Evolutionary conservation across 92 coral and sea anemone genomes (phyloP).

Genomic region (Nematostella vectensis): DNA sequence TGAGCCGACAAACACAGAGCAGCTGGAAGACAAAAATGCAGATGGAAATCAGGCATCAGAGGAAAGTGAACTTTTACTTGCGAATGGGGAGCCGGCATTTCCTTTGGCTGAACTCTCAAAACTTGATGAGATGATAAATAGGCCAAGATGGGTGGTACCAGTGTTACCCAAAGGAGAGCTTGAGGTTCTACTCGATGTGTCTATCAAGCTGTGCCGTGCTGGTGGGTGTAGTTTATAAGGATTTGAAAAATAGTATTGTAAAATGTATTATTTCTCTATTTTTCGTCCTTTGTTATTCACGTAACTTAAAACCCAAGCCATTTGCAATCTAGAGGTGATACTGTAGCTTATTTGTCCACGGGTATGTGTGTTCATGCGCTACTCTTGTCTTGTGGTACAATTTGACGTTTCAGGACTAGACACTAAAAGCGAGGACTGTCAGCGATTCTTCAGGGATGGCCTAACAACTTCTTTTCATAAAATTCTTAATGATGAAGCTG

Average conservation of each 20-base stretch:
- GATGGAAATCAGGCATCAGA: constrained; percentile 25
- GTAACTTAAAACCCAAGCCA: too few relatives aligned
- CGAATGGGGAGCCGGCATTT: constrained; percentile 84
- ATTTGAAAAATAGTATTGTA: not conserved
- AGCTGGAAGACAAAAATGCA: constrained; percentile 21
- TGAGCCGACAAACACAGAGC: constrained; percentile 31
- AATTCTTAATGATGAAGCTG: constrained; percentile 97
- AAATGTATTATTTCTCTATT: too few relatives aligned
- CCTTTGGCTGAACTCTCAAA: constrained; percentile 82
- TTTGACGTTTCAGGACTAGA: constrained; percentile 77
- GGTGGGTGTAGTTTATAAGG: constrained; percentile 34
- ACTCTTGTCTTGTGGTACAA: too few relatives aligned
- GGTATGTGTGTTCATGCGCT: not conserved
- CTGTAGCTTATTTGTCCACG: too few relatives aligned
- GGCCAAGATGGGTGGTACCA: constrained; percentile 99
- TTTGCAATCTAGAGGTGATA: too few relatives aligned
- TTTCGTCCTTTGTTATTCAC: too few relatives aligned
- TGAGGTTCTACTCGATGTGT: constrained; percentile 84
- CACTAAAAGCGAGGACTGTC: constrained; percentile 93
- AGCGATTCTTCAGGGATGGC: constrained; percentile 94
- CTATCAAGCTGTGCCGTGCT: constrained; percentile 86
- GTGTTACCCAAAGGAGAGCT: constrained; percentile 98
- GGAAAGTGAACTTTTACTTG: constrained; percentile 58
- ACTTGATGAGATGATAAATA: constrained; percentile 94
- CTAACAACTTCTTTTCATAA: constrained; percentile 90